Conservation (phyloP, 2,113 vertebrate species). For the western clawed frog (Xenopus tropicalis) region DNA sequence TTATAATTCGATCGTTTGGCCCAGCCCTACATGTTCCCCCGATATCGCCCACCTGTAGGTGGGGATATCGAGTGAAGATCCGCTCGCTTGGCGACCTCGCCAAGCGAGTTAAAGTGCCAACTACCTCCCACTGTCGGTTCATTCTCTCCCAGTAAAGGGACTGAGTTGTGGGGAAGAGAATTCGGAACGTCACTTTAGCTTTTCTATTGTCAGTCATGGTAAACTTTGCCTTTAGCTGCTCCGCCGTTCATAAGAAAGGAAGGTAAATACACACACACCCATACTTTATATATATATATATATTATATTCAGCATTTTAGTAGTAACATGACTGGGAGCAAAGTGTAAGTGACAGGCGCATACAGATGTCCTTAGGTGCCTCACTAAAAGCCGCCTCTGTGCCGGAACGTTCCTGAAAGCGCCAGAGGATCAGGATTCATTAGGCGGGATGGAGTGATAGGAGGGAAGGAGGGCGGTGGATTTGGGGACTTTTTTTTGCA, state of each 20-base stretch:
- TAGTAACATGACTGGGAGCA: conserved; percentile 22
- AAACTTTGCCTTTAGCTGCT: conserved; percentile 1
- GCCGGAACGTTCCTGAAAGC: background rate
- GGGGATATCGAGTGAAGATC: no score
- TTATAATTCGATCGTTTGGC: no score
- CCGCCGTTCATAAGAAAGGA: conserved; percentile 1
- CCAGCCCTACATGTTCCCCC: no score
- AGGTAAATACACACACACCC: background rate
- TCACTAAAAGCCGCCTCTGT: background rate
- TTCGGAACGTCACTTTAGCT: background rate
- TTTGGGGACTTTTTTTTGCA: conserved; percentile 15
- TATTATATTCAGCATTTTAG: conserved; percentile 19
- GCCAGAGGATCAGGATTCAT: conserved; percentile 28
- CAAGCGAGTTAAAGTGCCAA: no score
- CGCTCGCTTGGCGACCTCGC: no score
- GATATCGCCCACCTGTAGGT: no score
- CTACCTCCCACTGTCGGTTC: no score
- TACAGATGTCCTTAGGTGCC: conserved; percentile 18
- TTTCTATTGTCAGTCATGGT: conserved; percentile 6
- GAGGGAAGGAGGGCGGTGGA: conserved; percentile 1
- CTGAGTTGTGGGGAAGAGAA: no score
- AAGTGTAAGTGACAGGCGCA: conserved; percentile 22
- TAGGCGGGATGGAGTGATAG: conserved; percentile 18
- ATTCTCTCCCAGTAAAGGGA: no score
- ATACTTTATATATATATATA: conserved; percentile 17